A percentile compares a stretch with the other conserved stretches of the same genome.
phyloP scores from a whole-genome alignment of 2,888 invertebrate species.

The Rotaria sp. region DNA sequence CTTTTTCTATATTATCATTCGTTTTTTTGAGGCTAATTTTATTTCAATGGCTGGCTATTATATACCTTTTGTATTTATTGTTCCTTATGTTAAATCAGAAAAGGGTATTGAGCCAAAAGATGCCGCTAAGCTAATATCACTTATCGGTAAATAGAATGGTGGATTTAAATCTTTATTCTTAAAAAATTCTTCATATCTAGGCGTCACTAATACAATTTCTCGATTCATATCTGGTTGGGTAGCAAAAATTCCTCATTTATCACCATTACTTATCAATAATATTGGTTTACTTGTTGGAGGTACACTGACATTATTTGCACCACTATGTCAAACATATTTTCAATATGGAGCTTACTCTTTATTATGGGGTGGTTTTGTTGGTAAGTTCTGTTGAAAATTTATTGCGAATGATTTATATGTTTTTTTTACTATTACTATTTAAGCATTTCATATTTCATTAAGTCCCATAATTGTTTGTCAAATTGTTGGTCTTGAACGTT shows the following conservation, averaged over 20 bases:
- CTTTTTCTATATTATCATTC: neutral
- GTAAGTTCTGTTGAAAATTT: neutral
- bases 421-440: too few relatives aligned
- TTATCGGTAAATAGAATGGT: constrained; percentile 23
- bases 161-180: neutral
- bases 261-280: neutral
- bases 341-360: neutral
- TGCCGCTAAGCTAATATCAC: constrained; percentile 18
- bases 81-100: neutral
- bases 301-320: neutral
- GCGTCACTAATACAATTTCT: neutral
- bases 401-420: too few relatives aligned
- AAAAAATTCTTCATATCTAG: neutral
- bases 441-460: constrained; percentile 26
- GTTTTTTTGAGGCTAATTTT: neutral
- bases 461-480: constrained; percentile 21
- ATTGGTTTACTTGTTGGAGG: neutral
- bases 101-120: neutral
- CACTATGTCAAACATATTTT: neutral
- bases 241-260: neutral
- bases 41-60: constrained; percentile 33
- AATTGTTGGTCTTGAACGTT: neutral
- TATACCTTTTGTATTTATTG: constrained; percentile 35
- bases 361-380: neutral
- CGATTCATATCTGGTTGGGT: neutral